Evolutionary conservation across 1,140 invertebrate genomes (phyloP), one percentile per base, ranked within the genome.

Genomic region (Micrasema minimum): DNA sequence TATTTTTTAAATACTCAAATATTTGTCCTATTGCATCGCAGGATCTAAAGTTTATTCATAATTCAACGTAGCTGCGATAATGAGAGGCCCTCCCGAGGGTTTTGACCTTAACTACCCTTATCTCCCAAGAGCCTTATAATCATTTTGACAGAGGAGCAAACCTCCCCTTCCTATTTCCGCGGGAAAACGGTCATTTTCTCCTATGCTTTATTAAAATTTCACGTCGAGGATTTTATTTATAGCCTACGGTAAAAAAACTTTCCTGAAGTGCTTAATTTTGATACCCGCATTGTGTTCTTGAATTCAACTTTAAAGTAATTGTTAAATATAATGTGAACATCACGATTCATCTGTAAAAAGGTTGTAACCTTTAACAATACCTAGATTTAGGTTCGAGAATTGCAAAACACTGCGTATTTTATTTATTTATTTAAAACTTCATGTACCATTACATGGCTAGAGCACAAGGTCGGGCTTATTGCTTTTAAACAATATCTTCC

Each of bases 91-190:
- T 45, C 74, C 70, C 74, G 51, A 38, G 70, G 66, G 74, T 57
- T 64, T 72, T 72, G 70, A 72, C 74, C 74, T 75, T 75, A 70
- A 75, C 72, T 75, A 75, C 74, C 66, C 74, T 67, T 75, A 75
- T 75, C 70, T 75, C 74, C 74, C 74, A 51, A 72, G 74, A 75
- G 74, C 51, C 70, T 61, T 67, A 75, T 75, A 75, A 75, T 69
- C 74, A 75, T 75, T 75, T 75, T 72, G 73, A 75, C 74, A 75
- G 74, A 48, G 69, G 59, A 67, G 26, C 31, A 38, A 14, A n/a
- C 12, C 22, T n/a, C 55, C 55, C 55, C 35, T 11, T 6, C 45
- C 59, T 41, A 12, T 22, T 14, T 20, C 20, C 26, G 11, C 14
- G 26, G 51, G 45, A 37, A 45, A 14, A 38, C 50, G 73, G 69